These are phyloP conservation scores for Graptemys geographica DNA, from an alignment of 2,797 vertebrate species.

Conservation along the genomic window DNA sequence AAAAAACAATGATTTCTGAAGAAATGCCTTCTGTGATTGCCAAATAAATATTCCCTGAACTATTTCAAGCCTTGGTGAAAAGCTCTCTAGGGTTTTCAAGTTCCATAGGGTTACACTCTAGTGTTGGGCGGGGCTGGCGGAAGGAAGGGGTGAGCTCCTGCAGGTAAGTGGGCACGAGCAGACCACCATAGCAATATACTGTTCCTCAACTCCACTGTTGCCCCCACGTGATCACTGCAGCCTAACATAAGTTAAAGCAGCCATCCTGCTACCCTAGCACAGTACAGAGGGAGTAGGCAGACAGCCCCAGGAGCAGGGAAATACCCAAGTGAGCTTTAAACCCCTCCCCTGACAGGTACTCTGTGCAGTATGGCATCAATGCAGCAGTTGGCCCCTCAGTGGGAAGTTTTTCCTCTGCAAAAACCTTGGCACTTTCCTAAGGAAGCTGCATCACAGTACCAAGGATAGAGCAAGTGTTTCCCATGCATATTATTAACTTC, in stretches of 20 bases:
- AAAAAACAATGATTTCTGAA: background rate
- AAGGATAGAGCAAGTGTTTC: background rate
- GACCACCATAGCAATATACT: background rate
- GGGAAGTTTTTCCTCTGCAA: background rate
- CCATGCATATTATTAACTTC: background rate
- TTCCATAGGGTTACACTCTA: background rate
- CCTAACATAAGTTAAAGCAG: background rate
- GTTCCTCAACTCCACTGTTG: rapidly evolving
- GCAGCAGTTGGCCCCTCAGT: background rate
- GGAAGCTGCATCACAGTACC: background rate
- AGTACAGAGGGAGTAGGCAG: background rate
- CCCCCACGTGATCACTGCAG: background rate
- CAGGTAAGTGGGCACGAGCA: background rate
- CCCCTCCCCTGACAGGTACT: background rate
- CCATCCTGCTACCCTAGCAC: background rate
- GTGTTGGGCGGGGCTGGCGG: too few species aligned
- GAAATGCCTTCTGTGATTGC: background rate
- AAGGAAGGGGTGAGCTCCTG: background rate
- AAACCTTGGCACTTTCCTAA: rapidly evolving
- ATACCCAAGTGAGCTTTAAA: background rate
- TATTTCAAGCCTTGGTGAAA: background rate
- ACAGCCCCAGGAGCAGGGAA: background rate
- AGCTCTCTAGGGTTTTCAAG: background rate
- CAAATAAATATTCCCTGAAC: background rate
- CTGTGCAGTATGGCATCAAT: background rate